Base-by-base conservation (phyloP, 1,140 invertebrate species). In the Drosophila lowei region DNA sequence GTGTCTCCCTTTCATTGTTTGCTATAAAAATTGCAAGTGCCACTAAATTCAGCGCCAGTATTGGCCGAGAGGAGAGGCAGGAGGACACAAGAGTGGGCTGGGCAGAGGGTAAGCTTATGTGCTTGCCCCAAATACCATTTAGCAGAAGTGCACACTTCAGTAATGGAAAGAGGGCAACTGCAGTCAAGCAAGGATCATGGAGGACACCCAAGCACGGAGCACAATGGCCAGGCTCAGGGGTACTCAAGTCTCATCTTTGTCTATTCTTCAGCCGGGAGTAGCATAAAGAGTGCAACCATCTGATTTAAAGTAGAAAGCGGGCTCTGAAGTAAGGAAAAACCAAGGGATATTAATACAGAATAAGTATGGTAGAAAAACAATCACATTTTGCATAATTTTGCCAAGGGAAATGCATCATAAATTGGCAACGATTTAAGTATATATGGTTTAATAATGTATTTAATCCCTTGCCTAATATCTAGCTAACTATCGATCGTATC, bases 121-220 rank as follows among this genome's bases (percentile, higher is more conserved):
- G 76, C 76, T 79, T 79, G 80, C 79, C 67, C 80, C 80, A 85
- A 84, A 84, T 84, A 85, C 76, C 80, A 84, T 84, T 84, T 84
- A 84, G 80, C 61, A 72, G 67, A 84, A 84, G 80, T 79, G 76
- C 80, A 70, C 80, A 85, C 80, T 84, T 84, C 80, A 79, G 72
- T 77, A 85, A 77, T 72, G 59, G 77, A 79, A 85, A 30, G 72
- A 44, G 76, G 58, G 56, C 54, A 55, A 71, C 60, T 65, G 58
- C 64, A 59, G 47, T 59, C 50, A 48, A 57, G 73, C 62, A 47
- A 57, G 47, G 3, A 5, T 11, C 34, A 38, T 13, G 9, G 3
- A 38, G 3, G 11, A 38, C 11, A 38, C 34, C 34, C 11, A 13
- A 62, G 64, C 67, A 71, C 53, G 13, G 30, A 73, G 55, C 50